Percentiles rank a stretch among this genome's conserved stretches.
Conservation (phyloP, 2,113 vertebrate genomes). For the Rhynchomys soricoides region DNA sequence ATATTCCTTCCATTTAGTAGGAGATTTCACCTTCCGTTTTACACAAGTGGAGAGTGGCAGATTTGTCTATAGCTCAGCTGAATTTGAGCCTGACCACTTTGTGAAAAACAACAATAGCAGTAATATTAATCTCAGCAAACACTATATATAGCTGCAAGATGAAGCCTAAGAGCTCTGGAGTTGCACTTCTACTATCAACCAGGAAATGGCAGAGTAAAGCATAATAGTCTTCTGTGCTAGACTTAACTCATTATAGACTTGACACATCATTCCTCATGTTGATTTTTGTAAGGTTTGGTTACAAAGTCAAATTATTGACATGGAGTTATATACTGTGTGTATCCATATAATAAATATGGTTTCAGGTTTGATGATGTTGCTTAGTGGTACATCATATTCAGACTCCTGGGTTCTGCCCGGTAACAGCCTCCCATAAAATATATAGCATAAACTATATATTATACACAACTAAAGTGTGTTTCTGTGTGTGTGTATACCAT, state of each 20-base stretch:
- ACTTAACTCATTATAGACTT: background rate
- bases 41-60: background rate
- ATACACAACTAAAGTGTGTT: too few species aligned
- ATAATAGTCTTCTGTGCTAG: background rate
- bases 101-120: too few species aligned
- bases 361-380: too few species aligned
- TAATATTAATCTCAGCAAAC: background rate
- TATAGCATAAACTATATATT: background rate
- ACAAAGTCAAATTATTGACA: background rate
- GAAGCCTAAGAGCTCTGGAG: background rate
- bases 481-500: background rate
- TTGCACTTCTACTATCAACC: background rate
- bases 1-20: background rate
- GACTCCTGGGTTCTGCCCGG: too few species aligned
- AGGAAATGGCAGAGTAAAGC: slow-evolving; percentile 68
- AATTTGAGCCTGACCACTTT: rapidly evolving
- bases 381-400: background rate
- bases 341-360: background rate
- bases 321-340: background rate
- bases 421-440: background rate
- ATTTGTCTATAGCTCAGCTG: background rate
- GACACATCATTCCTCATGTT: background rate
- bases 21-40: background rate
- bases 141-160: background rate
- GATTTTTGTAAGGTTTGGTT: background rate